Base-by-base conservation (phyloP, 2,113 vertebrate species). In the Sterna hirundo region DNA sequence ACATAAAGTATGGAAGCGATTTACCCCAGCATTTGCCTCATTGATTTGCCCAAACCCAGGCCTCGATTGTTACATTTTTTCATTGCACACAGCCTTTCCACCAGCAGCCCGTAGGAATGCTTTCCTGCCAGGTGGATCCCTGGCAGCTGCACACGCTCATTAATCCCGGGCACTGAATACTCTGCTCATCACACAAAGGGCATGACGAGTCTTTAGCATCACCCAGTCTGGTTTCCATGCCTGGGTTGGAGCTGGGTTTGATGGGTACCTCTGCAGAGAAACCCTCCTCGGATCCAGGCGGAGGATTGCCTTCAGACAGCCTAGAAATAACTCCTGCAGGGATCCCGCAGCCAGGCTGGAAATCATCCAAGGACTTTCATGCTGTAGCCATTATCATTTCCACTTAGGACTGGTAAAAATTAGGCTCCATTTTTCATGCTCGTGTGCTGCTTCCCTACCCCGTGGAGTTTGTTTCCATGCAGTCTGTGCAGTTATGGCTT, bases 1-100 rank as follows among this genome's bases (percentile, higher is more conserved):
- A 1, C 36, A 23, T 21, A 10, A 47, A 36, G 34, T 21, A 26
- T 3, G 38, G 44, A 29, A 58, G 5, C 0, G 1, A n/a, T 77
- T 62, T 52, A 46, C n/a, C 15, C 34, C 49, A 44, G 44, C 30
- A 5, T 46, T 80, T 60, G 70, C 23, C 38, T 58, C 47, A 34
- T 9, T 2, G 6, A 42, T 84, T 64, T 85, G n/a, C 71, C 75
- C 60, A 55, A 22, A 79, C 26, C 30, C 72, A 71, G 46, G 42
- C 42, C 47, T 71, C 9, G 27, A 3, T 69, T 32, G 9, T 18
- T 40, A 7, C 34, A 4, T 44, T 42, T 44, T 42, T 80, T 51
- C 57, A 1, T 46, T 19, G 27, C 71, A 5, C 0, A 0, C 52
- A 71, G 82, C 83, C 81, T 11, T 69, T n/a, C 61, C 76, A n/a